Conservation (phyloP, 2,113 vertebrate genomes). For the Indicator indicator region DNA sequence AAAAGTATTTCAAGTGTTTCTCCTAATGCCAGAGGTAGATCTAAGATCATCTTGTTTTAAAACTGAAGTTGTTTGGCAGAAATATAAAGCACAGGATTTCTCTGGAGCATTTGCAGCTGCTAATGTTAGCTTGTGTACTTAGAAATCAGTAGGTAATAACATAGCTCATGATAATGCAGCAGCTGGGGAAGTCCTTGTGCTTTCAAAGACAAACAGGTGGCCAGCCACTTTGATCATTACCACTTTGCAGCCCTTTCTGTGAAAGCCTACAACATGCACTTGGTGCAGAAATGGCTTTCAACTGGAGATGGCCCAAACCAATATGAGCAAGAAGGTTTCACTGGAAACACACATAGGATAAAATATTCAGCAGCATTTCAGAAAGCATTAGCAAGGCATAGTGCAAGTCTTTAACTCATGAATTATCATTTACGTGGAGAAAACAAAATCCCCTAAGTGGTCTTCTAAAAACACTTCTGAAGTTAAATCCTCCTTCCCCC, state of each 20-base stretch:
- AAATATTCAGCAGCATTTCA: not conserved
- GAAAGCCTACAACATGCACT: not conserved
- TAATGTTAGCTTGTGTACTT: not conserved
- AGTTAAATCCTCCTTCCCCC: too few relatives aligned
- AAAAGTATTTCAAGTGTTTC: not conserved
- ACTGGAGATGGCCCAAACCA: not conserved
- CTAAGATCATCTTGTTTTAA: not conserved
- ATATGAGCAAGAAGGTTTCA: not conserved
- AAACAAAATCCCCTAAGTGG: not conserved
- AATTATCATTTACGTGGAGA: not conserved
- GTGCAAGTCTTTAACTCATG: not conserved
- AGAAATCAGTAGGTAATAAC: slow-evolving; percentile 9
- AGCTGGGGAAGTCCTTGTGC: not conserved
- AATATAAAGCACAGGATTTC: not conserved
- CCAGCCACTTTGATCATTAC: not conserved
- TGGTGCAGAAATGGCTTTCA: slow-evolving; percentile 16
- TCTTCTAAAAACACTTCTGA: not conserved
- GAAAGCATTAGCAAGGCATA: not conserved
- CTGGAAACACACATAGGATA: not conserved
- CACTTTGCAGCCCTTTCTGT: not conserved
- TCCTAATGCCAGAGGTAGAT: not conserved
- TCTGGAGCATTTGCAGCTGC: not conserved
- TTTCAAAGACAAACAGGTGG: not conserved
- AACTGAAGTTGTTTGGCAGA: not conserved
- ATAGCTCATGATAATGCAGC: not conserved